phyloP scores from a whole-genome alignment of 2,888 invertebrate genomes.

The Cantharis rufa region DNA sequence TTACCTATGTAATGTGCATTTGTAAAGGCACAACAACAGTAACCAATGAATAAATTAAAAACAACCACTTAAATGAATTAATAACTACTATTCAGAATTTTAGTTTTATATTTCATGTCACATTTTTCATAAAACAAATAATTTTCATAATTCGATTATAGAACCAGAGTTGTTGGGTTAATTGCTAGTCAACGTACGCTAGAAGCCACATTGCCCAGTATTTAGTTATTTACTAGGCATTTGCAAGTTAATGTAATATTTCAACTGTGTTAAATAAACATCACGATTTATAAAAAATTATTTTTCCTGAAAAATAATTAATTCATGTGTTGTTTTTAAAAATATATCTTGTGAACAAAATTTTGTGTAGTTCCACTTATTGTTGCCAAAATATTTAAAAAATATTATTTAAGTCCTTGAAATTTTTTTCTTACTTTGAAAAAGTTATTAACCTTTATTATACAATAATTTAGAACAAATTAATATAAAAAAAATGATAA shows the following conservation, averaged over 20 bases:
- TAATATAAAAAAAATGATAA: background rate
- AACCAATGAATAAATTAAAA: no score
- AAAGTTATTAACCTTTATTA: background rate
- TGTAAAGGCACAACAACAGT: no score
- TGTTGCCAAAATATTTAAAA: background rate
- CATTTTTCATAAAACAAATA: no score
- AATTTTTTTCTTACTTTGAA: background rate
- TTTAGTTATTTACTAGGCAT: background rate
- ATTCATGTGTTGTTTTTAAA: background rate
- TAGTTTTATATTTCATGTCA: no score
- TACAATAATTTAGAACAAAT: background rate
- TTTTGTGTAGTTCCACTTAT: background rate
- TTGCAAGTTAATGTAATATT: background rate
- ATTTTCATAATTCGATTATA: no score
- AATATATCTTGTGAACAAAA: background rate
- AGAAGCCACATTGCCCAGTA: background rate
- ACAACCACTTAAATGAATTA: no score
- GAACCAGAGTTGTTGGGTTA: no score
- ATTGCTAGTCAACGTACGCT: no score
- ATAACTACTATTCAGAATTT: no score
- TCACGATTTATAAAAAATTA: background rate
- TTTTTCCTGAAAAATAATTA: background rate
- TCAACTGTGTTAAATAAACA: background rate
- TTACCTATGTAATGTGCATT: no score
- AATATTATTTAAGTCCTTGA: background rate